Evolutionary conservation across 2,888 invertebrate genomes (phyloP).

Genomic region (Euzophera pinguis): DNA sequence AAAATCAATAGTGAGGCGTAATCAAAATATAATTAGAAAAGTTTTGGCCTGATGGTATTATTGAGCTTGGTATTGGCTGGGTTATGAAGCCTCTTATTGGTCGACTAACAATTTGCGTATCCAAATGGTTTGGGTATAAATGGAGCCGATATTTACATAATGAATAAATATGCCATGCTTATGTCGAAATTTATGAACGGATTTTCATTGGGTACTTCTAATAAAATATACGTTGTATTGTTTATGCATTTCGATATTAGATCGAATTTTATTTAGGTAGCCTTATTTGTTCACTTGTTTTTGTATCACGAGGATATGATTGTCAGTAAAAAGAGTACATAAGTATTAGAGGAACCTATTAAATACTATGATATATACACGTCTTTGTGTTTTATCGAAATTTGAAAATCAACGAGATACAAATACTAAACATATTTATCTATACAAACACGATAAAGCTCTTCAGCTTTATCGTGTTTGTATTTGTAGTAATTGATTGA

Average conservation of each 20-base stretch:
- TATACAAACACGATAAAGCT: too few relatives aligned
- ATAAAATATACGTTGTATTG: not conserved
- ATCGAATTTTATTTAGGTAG: not conserved
- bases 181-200: conserved; percentile 2
- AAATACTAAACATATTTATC: too few relatives aligned
- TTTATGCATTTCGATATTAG: not conserved
- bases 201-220: not conserved
- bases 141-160: not conserved
- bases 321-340: too few relatives aligned
- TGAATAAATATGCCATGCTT: conserved; percentile 1
- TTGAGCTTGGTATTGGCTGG: conserved; percentile 14
- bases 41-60: conserved; percentile 23
- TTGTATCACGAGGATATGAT: too few relatives aligned
- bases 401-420: too few relatives aligned
- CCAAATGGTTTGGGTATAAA: not conserved
- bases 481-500: too few relatives aligned
- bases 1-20: conserved; percentile 23
- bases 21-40: conserved; percentile 27
- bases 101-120: not conserved
- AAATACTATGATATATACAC: too few relatives aligned
- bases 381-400: too few relatives aligned
- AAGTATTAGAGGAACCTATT: too few relatives aligned
- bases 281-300: too few relatives aligned
- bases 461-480: too few relatives aligned
- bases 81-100: conserved; percentile 2